Evolutionary conservation across 2,888 invertebrate species (phyloP), one percentile per base, ranked within the genome.

Genomic region (Neoascia interrupta): DNA sequence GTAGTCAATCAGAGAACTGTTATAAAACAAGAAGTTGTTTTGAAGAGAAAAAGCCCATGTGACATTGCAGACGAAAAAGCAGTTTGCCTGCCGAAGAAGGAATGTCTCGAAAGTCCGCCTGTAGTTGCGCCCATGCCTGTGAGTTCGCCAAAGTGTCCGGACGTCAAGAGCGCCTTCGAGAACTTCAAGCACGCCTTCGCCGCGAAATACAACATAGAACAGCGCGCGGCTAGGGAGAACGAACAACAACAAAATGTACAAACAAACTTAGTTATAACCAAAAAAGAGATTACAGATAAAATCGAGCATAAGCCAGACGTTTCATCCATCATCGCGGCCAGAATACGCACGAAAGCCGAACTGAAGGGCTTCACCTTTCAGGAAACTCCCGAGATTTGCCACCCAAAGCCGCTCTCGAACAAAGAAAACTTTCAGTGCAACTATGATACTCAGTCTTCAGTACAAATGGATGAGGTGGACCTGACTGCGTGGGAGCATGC

Each of bases 321-420:
- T 43, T 93, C 93, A 34, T 91, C 91, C n/a, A 89, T 91, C 66
- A 86, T 92, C 58, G 91, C 92, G 3, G 92, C 94, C 8, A 91
- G 95, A 84, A 96, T 96, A 84, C 91, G 96, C 81, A 96, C 96
- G 2, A 96, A 96, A 89, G 96, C 95, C 1, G 96, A 96, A 88
- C 89, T 96, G 36, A 96, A 96, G 88, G 91, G 90, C 51, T 89
- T 89, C 83, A 86, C 84, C 41, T 85, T 85, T 69, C 83, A 79
- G 1, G 66, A 82, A 11, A 70, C 81, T 49, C 80, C 81, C 8
- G 81, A 81, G 37, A 51, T 60, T 34, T 81, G 68, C 68, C 18
- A 66, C 43, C 11, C 70, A 54, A 45, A 10, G 36, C 54, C 37
- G 26, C 13, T 37, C 16, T 61, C 51, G 4, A 49, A 64, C 13